phyloP scores from a whole-genome alignment of 2,113 vertebrate species.

The Passer montanus region DNA sequence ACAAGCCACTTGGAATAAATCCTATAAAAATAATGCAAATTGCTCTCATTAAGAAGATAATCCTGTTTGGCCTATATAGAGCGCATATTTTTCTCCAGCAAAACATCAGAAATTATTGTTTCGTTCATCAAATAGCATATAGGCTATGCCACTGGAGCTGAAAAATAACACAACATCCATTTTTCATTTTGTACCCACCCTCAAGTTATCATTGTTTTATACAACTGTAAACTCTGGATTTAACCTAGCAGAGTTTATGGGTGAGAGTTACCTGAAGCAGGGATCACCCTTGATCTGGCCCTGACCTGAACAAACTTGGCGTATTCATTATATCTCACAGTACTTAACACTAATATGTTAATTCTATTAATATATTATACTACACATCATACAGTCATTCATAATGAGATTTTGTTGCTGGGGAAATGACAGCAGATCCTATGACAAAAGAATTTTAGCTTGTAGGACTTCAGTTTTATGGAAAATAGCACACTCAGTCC shows the following conservation, averaged over 20 bases:
- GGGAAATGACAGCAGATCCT: background rate
- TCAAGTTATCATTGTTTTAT: background rate
- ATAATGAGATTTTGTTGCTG: background rate
- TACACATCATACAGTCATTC: background rate
- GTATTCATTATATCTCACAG: background rate
- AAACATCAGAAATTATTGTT: slow-evolving; percentile 16
- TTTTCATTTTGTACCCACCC: background rate
- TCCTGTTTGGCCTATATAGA: slow-evolving; percentile 62
- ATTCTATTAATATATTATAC: background rate
- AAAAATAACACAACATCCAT: background rate
- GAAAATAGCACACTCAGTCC: background rate
- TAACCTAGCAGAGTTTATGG: background rate
- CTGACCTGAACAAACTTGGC: background rate
- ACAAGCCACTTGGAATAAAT: slow-evolving; percentile 60
- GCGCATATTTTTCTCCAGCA: slow-evolving; percentile 38
- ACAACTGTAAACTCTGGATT: background rate
- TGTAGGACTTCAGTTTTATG: background rate
- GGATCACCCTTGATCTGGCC: background rate
- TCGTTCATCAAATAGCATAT: background rate
- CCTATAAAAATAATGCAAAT: slow-evolving; percentile 73
- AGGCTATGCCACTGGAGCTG: background rate
- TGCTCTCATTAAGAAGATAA: slow-evolving; percentile 72
- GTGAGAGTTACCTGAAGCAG: background rate
- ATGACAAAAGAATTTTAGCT: background rate
- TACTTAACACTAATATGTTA: background rate